Percentiles rank a stretch among this genome's conserved stretches.
These are phyloP conservation scores for Idaea straminata DNA, from an alignment of 2,888 invertebrate species.

Conservation along the genomic window DNA sequence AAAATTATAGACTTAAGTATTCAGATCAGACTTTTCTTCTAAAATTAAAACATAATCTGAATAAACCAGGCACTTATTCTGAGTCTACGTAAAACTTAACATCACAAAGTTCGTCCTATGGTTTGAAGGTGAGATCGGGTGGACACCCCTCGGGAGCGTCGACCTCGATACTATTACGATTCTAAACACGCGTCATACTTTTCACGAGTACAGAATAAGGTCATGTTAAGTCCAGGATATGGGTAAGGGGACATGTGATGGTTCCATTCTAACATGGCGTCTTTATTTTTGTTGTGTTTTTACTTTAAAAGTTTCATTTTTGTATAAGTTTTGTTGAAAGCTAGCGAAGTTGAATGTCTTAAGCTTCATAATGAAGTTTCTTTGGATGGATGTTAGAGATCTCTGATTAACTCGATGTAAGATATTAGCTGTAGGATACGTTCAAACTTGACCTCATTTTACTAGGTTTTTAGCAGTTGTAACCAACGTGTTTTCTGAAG, in stretches of 20 bases:
- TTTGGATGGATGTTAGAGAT: too few species aligned
- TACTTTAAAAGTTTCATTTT: too few species aligned
- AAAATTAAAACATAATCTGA: background rate
- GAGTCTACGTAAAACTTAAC: background rate
- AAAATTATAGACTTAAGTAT: too few species aligned
- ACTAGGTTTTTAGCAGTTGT: too few species aligned
- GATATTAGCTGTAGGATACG: too few species aligned
- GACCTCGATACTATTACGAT: slow-evolving; percentile 68
- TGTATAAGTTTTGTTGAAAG: too few species aligned
- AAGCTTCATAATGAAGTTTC: too few species aligned
- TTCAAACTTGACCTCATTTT: too few species aligned
- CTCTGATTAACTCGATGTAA: too few species aligned
- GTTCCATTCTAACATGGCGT: slow-evolving; percentile 18
- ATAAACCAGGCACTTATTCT: background rate
- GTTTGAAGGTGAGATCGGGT: slow-evolving; percentile 48
- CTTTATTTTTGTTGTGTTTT: background rate
- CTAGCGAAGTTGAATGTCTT: too few species aligned
- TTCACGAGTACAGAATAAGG: slow-evolving; percentile 66
- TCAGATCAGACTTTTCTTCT: too few species aligned
- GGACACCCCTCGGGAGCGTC: slow-evolving; percentile 40
- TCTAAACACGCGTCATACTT: slow-evolving; percentile 62
- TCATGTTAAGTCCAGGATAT: slow-evolving; percentile 51
- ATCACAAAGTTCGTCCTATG: slow-evolving; percentile 22
- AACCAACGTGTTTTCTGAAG: too few species aligned
- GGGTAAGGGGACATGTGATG: slow-evolving; percentile 32